phyloP scores from a whole-genome alignment of 2,797 vertebrate genomes.

The Emys orbicularis region DNA sequence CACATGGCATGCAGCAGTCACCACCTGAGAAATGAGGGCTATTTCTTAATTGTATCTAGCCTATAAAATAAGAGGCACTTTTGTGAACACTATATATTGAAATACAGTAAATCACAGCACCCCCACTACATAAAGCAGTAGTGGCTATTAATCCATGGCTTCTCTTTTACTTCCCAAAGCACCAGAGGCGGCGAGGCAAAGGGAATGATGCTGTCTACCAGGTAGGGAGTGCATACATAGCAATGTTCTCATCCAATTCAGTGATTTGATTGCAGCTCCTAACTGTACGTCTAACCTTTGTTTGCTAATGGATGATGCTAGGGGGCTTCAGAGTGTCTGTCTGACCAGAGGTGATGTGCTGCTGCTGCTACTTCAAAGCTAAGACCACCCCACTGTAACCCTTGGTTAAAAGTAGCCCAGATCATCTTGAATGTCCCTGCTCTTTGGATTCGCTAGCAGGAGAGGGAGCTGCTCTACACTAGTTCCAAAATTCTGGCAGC shows the following conservation, averaged over 20 bases:
- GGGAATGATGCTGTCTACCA: constrained; percentile 82
- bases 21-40: neutral
- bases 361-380: neutral
- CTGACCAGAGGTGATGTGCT: neutral
- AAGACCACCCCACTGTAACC: neutral
- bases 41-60: neutral
- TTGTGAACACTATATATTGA: neutral
- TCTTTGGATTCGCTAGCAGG: no score
- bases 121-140: neutral
- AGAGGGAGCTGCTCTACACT: no score
- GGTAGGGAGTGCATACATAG: constrained; percentile 64
- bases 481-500: no score
- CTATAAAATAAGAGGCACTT: neutral
- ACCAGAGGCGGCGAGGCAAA: constrained; percentile 81
- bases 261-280: neutral
- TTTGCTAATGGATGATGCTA: accelerated
- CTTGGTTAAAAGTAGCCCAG: neutral
- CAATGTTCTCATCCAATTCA: neutral
- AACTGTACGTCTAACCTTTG: accelerated
- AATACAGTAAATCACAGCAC: neutral
- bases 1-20: neutral
- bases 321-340: neutral
- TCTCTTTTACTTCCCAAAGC: constrained; percentile 10
- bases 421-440: no score
- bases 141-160: neutral